Conservation (phyloP, 2,797 vertebrate genomes). For the Tapirus indicus region DNA sequence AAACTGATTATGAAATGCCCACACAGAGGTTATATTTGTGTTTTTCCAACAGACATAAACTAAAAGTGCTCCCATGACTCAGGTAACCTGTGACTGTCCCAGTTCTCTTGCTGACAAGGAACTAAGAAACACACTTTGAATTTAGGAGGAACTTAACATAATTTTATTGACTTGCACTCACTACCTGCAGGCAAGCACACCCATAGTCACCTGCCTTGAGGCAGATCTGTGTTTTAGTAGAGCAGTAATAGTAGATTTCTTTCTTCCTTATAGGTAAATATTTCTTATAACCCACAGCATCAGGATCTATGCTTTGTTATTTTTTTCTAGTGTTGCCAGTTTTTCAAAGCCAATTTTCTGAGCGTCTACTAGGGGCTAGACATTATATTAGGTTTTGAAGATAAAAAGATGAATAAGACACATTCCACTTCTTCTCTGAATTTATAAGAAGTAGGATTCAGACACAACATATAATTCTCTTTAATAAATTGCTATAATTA, state of each 20-base stretch:
- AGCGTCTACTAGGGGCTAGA: neutral
- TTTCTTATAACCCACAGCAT: neutral
- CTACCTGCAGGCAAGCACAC: neutral
- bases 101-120: neutral
- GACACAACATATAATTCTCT: neutral
- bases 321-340: neutral
- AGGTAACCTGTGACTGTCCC: neutral
- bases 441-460: neutral
- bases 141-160: slow-evolving; percentile 35
- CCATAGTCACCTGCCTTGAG: neutral
- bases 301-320: neutral
- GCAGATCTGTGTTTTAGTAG: neutral
- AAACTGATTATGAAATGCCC: neutral
- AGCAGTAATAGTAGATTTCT: neutral
- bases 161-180: slow-evolving; percentile 34
- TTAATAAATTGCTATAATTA: neutral
- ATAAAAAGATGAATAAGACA: neutral
- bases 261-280: neutral
- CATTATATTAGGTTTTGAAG: neutral
- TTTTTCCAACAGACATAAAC: neutral
- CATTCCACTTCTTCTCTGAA: neutral
- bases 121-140: slow-evolving; percentile 20
- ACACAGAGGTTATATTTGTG: neutral
- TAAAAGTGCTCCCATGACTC: neutral
- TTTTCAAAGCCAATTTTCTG: slow-evolving; percentile 28